Evolutionary conservation across 2,797 vertebrate genomes (phyloP).

Genomic region (Denticeps clupeoides): DNA sequence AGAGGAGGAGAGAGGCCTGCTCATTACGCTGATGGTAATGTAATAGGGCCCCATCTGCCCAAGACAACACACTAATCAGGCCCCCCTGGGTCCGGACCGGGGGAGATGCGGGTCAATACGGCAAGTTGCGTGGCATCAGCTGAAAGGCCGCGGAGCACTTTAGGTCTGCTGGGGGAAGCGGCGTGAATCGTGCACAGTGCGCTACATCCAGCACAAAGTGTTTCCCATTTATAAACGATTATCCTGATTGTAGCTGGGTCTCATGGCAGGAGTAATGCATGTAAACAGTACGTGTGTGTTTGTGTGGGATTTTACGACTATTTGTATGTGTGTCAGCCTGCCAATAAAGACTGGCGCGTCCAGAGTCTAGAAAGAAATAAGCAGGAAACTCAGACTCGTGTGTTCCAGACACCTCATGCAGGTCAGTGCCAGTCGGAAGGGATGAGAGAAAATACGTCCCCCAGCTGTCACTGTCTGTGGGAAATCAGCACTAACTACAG

Average conservation of each 20-base stretch:
- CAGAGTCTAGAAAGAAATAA: too few relatives aligned
- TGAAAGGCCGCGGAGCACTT: background rate
- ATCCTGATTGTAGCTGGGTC: background rate
- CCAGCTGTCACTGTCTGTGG: too few relatives aligned
- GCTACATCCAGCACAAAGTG: background rate
- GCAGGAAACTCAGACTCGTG: too few relatives aligned
- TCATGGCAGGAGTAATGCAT: too few relatives aligned
- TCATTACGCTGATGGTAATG: slow-evolving; percentile 6
- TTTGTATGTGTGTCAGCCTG: too few relatives aligned
- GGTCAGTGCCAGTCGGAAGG: too few relatives aligned
- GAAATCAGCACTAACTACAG: too few relatives aligned
- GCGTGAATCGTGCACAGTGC: background rate
- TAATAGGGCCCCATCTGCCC: background rate
- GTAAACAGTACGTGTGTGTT: too few relatives aligned
- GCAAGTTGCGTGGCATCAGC: background rate
- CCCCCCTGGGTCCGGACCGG: background rate
- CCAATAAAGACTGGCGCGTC: too few relatives aligned
- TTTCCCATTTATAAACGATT: background rate
- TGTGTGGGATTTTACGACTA: too few relatives aligned
- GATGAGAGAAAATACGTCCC: too few relatives aligned
- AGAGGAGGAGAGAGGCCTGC: background rate
- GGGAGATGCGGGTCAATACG: background rate
- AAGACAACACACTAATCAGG: slow-evolving; percentile 1
- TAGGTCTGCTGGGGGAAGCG: background rate
- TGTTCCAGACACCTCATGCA: too few relatives aligned